Evolutionary conservation across 1,140 invertebrate genomes (phyloP), one percentile per base, ranked within the genome.

Genomic region (Zophobas atratus): DNA sequence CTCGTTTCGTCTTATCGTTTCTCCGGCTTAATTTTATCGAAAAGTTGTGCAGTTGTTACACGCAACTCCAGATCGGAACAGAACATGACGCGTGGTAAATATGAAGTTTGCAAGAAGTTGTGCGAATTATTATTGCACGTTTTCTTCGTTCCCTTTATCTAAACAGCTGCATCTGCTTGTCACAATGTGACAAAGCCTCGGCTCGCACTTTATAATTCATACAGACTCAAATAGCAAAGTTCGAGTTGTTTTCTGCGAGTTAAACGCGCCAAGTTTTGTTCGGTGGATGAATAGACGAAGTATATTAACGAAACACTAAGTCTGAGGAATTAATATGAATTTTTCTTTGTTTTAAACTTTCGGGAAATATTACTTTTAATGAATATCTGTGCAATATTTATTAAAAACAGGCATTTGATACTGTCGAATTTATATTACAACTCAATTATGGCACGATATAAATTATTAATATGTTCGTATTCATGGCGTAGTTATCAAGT

Each of bases 11-110:
- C 60, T 67, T 67, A 67, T 67, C 60, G 60, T 67, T 67, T 67
- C 60, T 67, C 60, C 60, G 39, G 60, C 20, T 67, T 67, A 67
- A 67, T 67, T 67, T 67, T 67, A 67, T 67, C 60, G 60, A 43
- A 67, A 67, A 67, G 60, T 67, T 67, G 60, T 41, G 60, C 60
- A 67, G 60, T 67, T 60, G 60, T 41, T 43, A 41, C 38, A 67
- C 60, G 38, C 60, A 67, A 67, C 39, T 67, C 60, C 6, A 43
- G 55, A 34, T 56, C 32, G 20, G 55, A 35, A 36, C 38, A 34
- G 39, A 67, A 67, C 39, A 67, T 67, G 60, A 67, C 60, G 39
- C 43, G 39, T 67, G 38, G 49, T 51, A 51, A 20, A 51, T 4
- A 51, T 4, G 34, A 67, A 63, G 57, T 63, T 63, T 38, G 57